These are phyloP conservation scores for Hydrocynus forskahlii DNA, from an alignment of 2,797 vertebrate species.

Conservation along the genomic window DNA sequence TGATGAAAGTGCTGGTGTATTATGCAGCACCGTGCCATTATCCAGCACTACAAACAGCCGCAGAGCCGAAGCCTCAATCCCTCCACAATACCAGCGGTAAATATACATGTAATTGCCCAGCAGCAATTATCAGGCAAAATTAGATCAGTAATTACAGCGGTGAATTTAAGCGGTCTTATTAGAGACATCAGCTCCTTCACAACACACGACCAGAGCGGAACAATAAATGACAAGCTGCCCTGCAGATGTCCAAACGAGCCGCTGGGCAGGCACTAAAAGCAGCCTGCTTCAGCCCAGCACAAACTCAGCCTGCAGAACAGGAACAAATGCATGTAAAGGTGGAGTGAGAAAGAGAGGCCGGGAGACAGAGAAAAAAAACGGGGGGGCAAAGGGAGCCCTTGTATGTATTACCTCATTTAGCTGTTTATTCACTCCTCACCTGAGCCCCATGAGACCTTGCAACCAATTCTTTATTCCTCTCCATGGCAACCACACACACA, in stretches of 20 bases:
- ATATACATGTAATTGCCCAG: constrained; percentile 99
- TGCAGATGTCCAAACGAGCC: constrained; percentile 51
- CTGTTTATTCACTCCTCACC: constrained; percentile 56
- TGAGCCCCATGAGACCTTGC: constrained; percentile 52
- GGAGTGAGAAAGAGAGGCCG: background rate
- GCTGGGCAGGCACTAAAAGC: constrained; percentile 24
- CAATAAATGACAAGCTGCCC: constrained; percentile 54
- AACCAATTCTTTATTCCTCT: constrained; percentile 54
- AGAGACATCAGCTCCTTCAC: constrained; percentile 66
- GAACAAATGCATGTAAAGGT: background rate
- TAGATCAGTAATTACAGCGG: constrained; percentile 99
- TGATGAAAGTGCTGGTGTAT: constrained; percentile 91
- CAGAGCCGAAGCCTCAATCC: constrained; percentile 69
- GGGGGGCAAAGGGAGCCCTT: constrained; percentile 23
- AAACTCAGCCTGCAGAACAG: constrained; percentile 11
- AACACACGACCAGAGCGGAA: constrained; percentile 47
- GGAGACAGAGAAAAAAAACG: constrained; percentile 6
- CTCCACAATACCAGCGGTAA: constrained; percentile 91
- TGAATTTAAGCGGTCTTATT: constrained; percentile 97
- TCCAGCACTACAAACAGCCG: constrained; percentile 82
- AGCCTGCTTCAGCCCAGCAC: constrained; percentile 26
- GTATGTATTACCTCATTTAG: constrained; percentile 53
- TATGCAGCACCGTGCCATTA: constrained; percentile 83
- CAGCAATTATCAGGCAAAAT: constrained; percentile 99
- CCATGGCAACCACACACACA: constrained; percentile 51